Evolutionary conservation across 2,113 vertebrate species (phyloP).

Genomic region (Phycodurus eques): DNA sequence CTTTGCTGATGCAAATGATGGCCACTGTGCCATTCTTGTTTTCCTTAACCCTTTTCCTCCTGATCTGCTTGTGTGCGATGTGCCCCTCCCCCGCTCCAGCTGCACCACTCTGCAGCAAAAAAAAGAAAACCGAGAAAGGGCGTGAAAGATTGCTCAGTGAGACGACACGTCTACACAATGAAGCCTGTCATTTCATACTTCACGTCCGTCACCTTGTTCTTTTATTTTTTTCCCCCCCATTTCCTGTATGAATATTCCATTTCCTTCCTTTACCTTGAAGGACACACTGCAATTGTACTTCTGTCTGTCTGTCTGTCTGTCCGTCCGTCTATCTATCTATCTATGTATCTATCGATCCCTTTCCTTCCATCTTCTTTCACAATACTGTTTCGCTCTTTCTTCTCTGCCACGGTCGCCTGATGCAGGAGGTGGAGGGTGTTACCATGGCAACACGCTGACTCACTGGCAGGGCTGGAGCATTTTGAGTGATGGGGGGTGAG

Average conservation of each 20-base stretch:
- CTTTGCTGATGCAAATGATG: not conserved
- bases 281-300: not conserved
- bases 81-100: conserved; percentile 70
- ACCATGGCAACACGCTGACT: conserved; percentile 78
- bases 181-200: conserved; percentile 12
- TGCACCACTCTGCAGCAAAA: conserved; percentile 65
- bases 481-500: conserved; percentile 53
- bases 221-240: not conserved
- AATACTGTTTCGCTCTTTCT: conserved; percentile 8
- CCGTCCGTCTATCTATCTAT: too few species aligned
- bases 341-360: too few species aligned
- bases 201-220: not conserved
- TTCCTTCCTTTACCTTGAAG: conserved; percentile 3
- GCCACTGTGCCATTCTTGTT: conserved; percentile 20
- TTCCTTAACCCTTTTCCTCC: conserved; percentile 30
- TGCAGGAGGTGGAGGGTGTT: conserved; percentile 70
- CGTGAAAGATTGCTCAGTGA: conserved; percentile 34
- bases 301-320: too few species aligned
- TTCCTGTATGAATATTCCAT: not conserved
- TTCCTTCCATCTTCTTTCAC: too few species aligned
- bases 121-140: conserved; percentile 31
- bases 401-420: conserved; percentile 36
- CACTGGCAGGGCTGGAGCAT: conserved; percentile 72
- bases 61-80: conserved; percentile 59
- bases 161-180: conserved; percentile 16